phyloP scores from a whole-genome alignment of 2,113 vertebrate species.

The cattle (Bos taurus) region ARS-UCD2.0 NC_037334.1:37867501-37868000 shows the following conservation, averaged over 20 bases:
- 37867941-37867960: background rate
- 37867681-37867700: background rate
- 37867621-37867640: background rate
- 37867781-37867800: background rate
- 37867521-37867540: background rate
- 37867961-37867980: background rate
- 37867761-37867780: background rate
- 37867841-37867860: background rate
- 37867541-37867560: background rate
- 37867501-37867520: background rate
- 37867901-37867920: background rate
- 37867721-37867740: background rate
- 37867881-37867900: background rate
- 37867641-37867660: background rate
- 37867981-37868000: background rate
- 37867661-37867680: background rate
- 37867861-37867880: background rate
- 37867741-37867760: background rate
- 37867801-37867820: background rate
- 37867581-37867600: background rate
- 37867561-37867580: background rate
- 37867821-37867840: background rate
- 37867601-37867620: background rate
- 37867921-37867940: background rate
- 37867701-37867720: background rate